A percentile compares a stretch with the other conserved stretches of the same genome.
These are phyloP conservation scores for Hippocampus abdominalis DNA, from an alignment of 2,113 vertebrate genomes.

Conservation along the genomic window DNA sequence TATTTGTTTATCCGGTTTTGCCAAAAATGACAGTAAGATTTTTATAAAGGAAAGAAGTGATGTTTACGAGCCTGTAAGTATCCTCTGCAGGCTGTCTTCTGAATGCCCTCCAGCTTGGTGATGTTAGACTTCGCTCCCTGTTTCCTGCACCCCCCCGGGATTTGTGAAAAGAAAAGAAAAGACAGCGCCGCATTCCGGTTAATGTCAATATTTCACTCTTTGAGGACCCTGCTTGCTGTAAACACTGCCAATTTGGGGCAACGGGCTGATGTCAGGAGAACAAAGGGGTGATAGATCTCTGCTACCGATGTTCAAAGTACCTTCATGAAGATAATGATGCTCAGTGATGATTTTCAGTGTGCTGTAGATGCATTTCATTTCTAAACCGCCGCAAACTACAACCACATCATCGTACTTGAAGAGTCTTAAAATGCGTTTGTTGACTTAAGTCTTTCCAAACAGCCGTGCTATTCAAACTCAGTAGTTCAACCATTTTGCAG, in stretches of 20 bases:
- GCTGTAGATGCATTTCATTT: too few species aligned
- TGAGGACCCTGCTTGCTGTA: not conserved
- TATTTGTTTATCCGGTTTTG: not conserved
- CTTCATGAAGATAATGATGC: too few species aligned
- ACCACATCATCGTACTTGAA: too few species aligned
- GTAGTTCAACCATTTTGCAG: not conserved
- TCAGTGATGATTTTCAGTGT: too few species aligned
- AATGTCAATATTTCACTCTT: not conserved
- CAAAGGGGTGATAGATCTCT: not conserved
- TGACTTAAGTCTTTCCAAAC: not conserved
- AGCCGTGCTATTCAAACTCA: not conserved
- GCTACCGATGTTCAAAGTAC: too few species aligned
- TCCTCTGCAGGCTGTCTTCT: not conserved
- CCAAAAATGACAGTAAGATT: not conserved
- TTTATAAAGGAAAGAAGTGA: not conserved
- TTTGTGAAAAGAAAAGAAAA: not conserved
- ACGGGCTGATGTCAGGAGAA: not conserved
- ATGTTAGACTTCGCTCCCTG: not conserved
- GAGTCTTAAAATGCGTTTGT: too few species aligned
- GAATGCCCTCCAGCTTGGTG: not conserved
- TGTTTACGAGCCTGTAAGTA: not conserved
- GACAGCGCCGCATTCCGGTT: not conserved
- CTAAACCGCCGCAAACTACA: too few species aligned
- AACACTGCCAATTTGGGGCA: not conserved
- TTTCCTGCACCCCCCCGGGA: not conserved